Percentiles rank a stretch among this genome's conserved stretches.
phyloP scores from a whole-genome alignment of 2,888 invertebrate species.

The Drosophila emarginata region DNA sequence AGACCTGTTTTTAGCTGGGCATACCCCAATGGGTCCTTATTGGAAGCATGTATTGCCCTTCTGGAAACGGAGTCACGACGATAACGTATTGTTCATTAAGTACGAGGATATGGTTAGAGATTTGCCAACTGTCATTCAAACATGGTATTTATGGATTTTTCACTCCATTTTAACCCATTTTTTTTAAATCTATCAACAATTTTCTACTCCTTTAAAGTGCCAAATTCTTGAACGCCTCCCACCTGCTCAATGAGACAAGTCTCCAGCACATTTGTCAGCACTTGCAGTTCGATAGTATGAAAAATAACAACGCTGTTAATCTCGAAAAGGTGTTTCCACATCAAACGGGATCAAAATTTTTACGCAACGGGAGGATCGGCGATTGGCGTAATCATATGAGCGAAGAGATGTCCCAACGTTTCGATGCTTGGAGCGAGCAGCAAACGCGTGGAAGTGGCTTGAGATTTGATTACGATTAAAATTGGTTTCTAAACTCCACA shows the following conservation, averaged over 20 bases:
- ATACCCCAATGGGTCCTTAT: conserved; percentile 86
- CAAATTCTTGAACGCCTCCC: conserved; percentile 83
- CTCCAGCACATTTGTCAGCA: conserved; percentile 88
- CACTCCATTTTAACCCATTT: background rate
- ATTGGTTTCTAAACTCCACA: background rate
- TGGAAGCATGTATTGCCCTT: conserved; percentile 87
- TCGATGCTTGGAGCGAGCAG: conserved; percentile 88
- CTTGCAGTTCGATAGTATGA: conserved; percentile 92
- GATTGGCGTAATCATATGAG: conserved; percentile 91
- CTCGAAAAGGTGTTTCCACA: conserved; percentile 85
- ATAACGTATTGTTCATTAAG: conserved; percentile 89
- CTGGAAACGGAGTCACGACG: conserved; percentile 88
- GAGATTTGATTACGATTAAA: conserved; percentile 84
- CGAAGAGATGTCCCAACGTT: conserved; percentile 87
- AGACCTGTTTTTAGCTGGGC: conserved; percentile 88
- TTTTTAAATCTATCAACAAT: background rate
- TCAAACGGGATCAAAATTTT: conserved; percentile 84
- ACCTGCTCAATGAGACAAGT: conserved; percentile 86
- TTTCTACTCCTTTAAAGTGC: conserved; percentile 72
- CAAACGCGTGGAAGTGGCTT: conserved; percentile 86
- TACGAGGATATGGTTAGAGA: conserved; percentile 93
- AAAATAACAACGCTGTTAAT: conserved; percentile 90
- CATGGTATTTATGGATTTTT: conserved; percentile 83
- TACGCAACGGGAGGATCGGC: conserved; percentile 90
- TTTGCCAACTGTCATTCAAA: conserved; percentile 86